A percentile compares a stretch with the other conserved stretches of the same genome.
Conservation (phyloP, 1,140 invertebrate genomes). For the Drosophila pachea region DNA sequence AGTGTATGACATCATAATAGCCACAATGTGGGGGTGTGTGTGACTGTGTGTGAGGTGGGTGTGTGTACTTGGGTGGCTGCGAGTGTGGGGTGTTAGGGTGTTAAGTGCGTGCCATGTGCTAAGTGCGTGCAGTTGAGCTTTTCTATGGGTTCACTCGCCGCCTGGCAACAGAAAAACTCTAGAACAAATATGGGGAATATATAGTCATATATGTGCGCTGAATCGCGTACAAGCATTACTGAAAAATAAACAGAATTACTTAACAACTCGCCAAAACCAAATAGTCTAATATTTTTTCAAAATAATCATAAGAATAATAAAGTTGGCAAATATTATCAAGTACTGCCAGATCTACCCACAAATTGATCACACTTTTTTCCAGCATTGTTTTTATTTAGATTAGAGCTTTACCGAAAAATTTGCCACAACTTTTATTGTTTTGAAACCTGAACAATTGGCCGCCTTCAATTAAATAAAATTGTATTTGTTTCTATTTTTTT, state of each 20-base stretch:
- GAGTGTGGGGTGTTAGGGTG: constrained; percentile 37
- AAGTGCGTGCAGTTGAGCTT: constrained; percentile 51
- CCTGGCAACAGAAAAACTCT: constrained; percentile 1
- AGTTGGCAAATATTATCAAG: not conserved
- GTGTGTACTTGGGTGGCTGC: constrained; percentile 8
- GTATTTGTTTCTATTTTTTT: constrained; percentile 72
- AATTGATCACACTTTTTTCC: not conserved
- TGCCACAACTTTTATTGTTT: constrained; percentile 38
- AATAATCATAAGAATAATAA: no score
- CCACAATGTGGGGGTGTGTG: constrained; percentile 9
- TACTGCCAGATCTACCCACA: not conserved
- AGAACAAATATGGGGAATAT: not conserved
- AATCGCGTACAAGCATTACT: not conserved
- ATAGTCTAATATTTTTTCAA: no score
- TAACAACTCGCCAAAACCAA: not conserved
- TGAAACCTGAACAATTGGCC: constrained; percentile 47
- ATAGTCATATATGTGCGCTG: not conserved
- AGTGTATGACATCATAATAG: constrained; percentile 41
- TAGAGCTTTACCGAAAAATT: constrained; percentile 5
- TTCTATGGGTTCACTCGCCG: constrained; percentile 8
- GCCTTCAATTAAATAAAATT: constrained; percentile 57
- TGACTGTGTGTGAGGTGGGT: constrained; percentile 3
- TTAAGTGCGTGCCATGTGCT: constrained; percentile 57
- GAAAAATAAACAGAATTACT: not conserved
- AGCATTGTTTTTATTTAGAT: constrained; percentile 15